These are phyloP conservation scores for Gisinianus flammeolus DNA, from an alignment of 2,888 invertebrate genomes.

Conservation along the genomic window DNA sequence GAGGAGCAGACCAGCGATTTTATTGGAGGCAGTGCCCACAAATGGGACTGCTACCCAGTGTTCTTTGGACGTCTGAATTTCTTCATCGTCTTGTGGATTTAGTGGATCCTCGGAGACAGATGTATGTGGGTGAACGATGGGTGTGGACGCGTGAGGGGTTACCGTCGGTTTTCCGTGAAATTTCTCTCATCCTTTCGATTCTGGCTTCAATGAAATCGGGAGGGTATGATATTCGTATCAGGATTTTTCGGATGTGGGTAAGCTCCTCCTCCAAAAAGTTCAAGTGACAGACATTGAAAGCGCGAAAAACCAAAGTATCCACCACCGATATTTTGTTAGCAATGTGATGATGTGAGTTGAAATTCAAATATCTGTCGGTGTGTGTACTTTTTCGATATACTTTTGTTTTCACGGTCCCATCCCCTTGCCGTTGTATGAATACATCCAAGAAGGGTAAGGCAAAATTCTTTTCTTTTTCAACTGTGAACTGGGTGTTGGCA, in stretches of 20 bases:
- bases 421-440: background rate
- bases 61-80: background rate
- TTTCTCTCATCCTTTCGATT: background rate
- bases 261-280: background rate
- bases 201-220: background rate
- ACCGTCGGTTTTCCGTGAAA: background rate
- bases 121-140: background rate
- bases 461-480: background rate
- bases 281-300: background rate
- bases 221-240: background rate
- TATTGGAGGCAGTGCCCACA: background rate
- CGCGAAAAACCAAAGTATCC: background rate
- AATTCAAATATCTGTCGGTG: background rate
- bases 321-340: background rate
- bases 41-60: background rate
- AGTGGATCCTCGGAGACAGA: background rate
- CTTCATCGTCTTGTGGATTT: background rate
- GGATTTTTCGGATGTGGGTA: background rate
- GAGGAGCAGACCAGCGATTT: background rate
- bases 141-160: background rate
- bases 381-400: conserved; percentile 2
- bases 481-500: background rate
- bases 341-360: background rate
- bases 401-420: background rate
- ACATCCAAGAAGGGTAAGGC: background rate